Base-by-base conservation (phyloP, 2,797 vertebrate genomes). In the Smutsia temminckii region DNA sequence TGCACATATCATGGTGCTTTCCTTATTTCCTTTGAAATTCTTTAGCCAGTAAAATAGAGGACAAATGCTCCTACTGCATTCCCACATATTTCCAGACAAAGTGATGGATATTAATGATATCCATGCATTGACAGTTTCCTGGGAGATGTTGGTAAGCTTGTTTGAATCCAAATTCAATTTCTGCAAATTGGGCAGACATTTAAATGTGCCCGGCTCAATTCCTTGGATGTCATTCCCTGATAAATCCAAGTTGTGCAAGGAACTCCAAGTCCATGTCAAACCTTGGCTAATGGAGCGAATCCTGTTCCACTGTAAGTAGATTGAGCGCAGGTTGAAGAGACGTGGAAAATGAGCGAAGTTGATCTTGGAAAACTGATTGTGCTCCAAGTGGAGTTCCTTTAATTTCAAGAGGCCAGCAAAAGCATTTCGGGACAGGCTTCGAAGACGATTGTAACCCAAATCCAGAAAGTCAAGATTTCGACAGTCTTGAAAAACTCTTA, bases 351-450 rank as follows among this genome's bases (percentile, higher is more conserved):
- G 99, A 88, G 99, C 99, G 87, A 99, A 99, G 93, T 99, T 99
- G 97, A 99, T 99, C 98, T 99, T 99, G 49, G 99, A 99, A 97
- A 99, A 99, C 98, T 99, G 99, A 97, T 99, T 99, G 98, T 99
- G 99, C 97, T 99, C 99, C 98, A 99, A 93, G 93, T 99, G 99
- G 84, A 99, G 99, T 98, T 99, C 99, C 0, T 99, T 99, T 83
- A 99, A 95, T 97, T 99, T 99, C n/a, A 99, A 96, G 37, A 99
- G 99, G 93, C 99, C 99, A 0, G 99, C 99, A 18, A 99, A 99
- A 59, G 99, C 99, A 0, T 99, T 99, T 11, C 99, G 99, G 4
- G 99, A 99, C 88, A 99, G 98, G 97, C 99, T 99, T 83, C 99
- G 98, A 87, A 99, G 99, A 87, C 99, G 98, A 98, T 99, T 99